Evolutionary conservation across 2,113 vertebrate genomes (phyloP).

Genomic region (Bettongia penicillata): DNA sequence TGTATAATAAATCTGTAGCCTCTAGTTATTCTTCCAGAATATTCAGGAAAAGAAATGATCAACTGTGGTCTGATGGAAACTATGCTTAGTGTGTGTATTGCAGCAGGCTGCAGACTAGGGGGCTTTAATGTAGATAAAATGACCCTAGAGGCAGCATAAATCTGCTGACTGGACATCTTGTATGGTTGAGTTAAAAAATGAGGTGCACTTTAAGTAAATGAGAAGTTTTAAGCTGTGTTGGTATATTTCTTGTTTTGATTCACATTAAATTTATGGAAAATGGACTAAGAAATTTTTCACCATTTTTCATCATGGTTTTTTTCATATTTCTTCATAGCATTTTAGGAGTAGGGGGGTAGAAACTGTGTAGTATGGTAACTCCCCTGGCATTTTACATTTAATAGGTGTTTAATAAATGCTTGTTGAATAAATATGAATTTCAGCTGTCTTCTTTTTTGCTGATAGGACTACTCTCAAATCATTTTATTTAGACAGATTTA

Average conservation of each 20-base stretch:
- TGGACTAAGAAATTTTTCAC: background rate
- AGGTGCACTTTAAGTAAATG: slow-evolving; percentile 4
- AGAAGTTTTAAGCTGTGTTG: background rate
- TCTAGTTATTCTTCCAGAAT: background rate
- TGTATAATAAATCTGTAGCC: background rate
- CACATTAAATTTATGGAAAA: background rate
- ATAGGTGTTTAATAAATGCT: background rate
- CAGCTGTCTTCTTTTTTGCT: background rate
- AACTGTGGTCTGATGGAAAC: background rate
- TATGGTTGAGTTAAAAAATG: slow-evolving; percentile 1
- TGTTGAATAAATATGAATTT: too few relatives aligned
- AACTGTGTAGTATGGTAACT: background rate
- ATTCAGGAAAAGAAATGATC: background rate
- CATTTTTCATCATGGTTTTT: background rate
- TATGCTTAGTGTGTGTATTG: background rate
- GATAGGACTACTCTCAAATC: background rate
- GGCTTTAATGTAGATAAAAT: background rate
- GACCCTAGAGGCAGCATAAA: background rate
- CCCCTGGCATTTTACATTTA: background rate
- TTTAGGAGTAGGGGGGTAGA: background rate
- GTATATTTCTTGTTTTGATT: background rate
- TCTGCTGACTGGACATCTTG: background rate
- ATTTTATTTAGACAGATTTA: background rate
- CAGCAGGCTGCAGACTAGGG: background rate
- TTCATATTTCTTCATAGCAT: background rate